Base-by-base conservation (phyloP, 2,113 vertebrate species). In the Maccullochella peelii region DNA sequence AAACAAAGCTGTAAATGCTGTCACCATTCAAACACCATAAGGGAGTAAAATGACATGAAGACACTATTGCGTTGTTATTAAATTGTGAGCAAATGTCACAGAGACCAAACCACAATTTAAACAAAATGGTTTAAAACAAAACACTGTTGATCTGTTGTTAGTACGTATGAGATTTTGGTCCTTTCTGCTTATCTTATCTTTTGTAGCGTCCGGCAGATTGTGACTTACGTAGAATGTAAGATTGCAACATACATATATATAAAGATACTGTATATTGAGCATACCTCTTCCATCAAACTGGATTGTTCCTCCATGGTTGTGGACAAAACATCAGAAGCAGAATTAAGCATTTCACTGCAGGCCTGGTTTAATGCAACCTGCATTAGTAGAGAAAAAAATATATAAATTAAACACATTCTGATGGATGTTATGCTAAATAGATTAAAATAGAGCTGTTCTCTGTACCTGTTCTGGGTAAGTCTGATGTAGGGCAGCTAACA, bases 401-500 rank as follows among this genome's bases (percentile, higher is more conserved):
- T 3, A 42, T 1, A 67, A 44, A 67, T 85, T 1, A 73, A 14
- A 71, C 8, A 61, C 18, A 70, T 33, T 40, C 25, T 38, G 49
- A 47, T 16, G 30, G 8, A 69, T 36, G 2, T 57, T 44, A 38
- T 49, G 2, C 23, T 72, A 5, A 49, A 18, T n/a, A 63, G 30
- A 40, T 33, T 16, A 8, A 21, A 15, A 52, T 15, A 8, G 0
- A 52, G 25, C 20, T 21, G 20, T 38, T 78, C 3, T 50, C 54
- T 58, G 33, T 67, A 97, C 97, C 98, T 97, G 95, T n/a, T 95
- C 89, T 33, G 86, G 59, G 74, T 94, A 93, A 18, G 96, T 89
- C 3, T 89, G 89, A 7, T 77, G 89, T 11, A 99, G 93, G 30
- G 96, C 92, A 0, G 6, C 75, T 63, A 92, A 84, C 74, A 99